Base-by-base conservation (phyloP, 2,888 invertebrate genomes). In the Steinernema scapterisci region DNA sequence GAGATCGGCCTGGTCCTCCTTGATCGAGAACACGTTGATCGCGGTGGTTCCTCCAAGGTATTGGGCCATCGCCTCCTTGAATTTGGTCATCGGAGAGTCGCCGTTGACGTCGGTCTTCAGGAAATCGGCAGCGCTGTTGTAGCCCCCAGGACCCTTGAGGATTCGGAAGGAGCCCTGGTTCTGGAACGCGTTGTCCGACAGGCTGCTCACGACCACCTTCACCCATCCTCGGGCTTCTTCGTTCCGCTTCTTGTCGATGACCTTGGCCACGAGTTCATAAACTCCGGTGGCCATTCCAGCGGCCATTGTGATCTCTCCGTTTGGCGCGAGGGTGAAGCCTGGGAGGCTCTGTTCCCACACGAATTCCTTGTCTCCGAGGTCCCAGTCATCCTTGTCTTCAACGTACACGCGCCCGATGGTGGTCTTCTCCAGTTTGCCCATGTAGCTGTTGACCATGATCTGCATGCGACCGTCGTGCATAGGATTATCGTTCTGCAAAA, bases 341-440 rank as follows among this genome's bases (percentile, higher is more conserved):
- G 78, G 75, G n/a, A 74, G 75, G 1, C 74, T 72, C 63, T 92
- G 92, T 87, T 94, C 94, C 94, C 95, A 95, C n/a, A 77, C 76
- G 83, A 83, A 99, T 86, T 94, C 95, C 89, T 99, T 99, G 88
- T 97, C 97, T 0, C 94, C 94, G 79, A 96, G 90, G 90, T 99
- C 99, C 97, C 97, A 99, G 88, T 99, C 99, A 89, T 99, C 99
- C 80, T 94, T 90, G 89, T 99, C 99, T 87, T 95, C 94, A 0
- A 97, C 97, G 89, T 96, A 97, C 7, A 97, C 97, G 78, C 94
- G 91, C 45, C 97, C 97, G 79, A 97, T 93, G 88, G 93, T 93
- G 0, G 95, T 94, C 83, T 93, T 94, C 31, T 93, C 94, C 74
- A 94, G 92, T 89, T 93, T 93, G 16, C 94, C 91, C 92, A 91